phyloP scores from a whole-genome alignment of 1,140 invertebrate genomes.

The Drosophila navojoa region DNA sequence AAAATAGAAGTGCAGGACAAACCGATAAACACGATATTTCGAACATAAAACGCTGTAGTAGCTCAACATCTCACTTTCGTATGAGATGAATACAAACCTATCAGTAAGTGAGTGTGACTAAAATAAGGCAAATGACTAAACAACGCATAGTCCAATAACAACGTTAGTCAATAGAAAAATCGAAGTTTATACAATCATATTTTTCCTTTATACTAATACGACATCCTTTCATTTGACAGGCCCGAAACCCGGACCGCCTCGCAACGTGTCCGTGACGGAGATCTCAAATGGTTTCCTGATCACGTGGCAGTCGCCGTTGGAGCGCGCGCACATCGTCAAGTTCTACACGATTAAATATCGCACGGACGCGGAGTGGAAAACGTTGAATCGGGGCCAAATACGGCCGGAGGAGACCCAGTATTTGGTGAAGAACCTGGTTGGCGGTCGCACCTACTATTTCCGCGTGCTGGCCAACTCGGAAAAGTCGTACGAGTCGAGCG shows the following conservation, averaged over 20 bases:
- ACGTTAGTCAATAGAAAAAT: not conserved
- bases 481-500: conserved; percentile 92
- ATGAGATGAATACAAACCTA: no score
- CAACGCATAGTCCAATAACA: no score
- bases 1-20: no score
- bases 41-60: no score
- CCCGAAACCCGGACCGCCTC: conserved; percentile 93
- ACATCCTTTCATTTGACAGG: conserved; percentile 85
- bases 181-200: not conserved
- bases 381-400: conserved; percentile 93
- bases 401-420: conserved; percentile 94
- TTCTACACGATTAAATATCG: conserved; percentile 96
- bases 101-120: no score
- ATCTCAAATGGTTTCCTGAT: conserved; percentile 94
- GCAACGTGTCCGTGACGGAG: conserved; percentile 94
- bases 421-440: conserved; percentile 95
- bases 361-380: conserved; percentile 94
- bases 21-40: no score
- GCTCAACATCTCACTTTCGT: no score
- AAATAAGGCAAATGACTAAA: no score
- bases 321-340: conserved; percentile 91
- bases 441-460: conserved; percentile 95
- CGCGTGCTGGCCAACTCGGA: conserved; percentile 93
- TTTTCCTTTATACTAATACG: conserved; percentile 32
- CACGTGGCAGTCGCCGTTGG: conserved; percentile 93